Conservation (phyloP, 2,113 vertebrate genomes). For the Crotophaga sulcirostris region DNA sequence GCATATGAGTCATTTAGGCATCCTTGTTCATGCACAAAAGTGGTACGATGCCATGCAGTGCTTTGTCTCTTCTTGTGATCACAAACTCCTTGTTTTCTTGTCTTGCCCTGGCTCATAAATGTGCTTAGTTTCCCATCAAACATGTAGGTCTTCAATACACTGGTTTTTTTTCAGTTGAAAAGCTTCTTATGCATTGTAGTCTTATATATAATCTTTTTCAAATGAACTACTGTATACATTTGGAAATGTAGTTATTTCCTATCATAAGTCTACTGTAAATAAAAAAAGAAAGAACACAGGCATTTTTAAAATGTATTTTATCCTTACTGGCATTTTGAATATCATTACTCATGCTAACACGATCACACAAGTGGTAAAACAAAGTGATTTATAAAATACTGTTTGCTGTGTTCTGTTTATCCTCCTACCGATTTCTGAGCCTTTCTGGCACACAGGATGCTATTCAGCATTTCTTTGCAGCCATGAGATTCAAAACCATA, state of each 20-base stretch:
- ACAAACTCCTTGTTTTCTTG: neutral
- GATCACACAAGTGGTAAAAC: neutral
- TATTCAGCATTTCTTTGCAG: neutral
- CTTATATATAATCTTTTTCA: neutral
- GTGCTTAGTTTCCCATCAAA: neutral
- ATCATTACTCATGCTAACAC: neutral
- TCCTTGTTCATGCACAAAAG: neutral
- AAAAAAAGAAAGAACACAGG: neutral
- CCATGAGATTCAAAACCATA: neutral
- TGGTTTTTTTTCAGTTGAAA: neutral
- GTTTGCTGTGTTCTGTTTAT: neutral
- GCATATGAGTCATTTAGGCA: neutral
- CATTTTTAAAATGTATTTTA: neutral
- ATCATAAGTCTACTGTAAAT: neutral
- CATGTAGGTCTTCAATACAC: neutral
- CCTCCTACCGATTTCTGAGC: neutral
- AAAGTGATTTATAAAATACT: neutral
- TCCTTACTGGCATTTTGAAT: no score
- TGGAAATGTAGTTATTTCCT: neutral
- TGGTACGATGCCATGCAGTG: no score
- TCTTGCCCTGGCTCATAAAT: neutral
- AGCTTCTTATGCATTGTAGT: neutral
- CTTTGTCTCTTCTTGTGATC: neutral
- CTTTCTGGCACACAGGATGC: neutral
- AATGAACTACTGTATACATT: neutral